Base-by-base conservation (phyloP, 2,797 vertebrate species). In the Perdix hodgsoniae region DNA sequence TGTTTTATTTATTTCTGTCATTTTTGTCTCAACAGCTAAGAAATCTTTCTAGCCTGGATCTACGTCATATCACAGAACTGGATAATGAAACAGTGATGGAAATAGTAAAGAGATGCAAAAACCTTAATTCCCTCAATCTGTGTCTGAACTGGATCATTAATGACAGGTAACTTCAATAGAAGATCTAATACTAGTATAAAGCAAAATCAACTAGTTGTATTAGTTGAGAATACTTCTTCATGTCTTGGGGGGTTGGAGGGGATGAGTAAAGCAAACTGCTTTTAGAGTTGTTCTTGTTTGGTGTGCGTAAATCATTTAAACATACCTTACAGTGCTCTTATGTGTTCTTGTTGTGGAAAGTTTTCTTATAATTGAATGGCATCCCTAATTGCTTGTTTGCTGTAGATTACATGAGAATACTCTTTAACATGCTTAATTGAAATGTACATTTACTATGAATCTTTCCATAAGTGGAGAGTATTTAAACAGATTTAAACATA, bases 101-200 rank as follows among this genome's bases (percentile, higher is more conserved):
- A 97, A 98, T 99, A 97, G 99, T 99, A 95, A 99, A 98, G 96
- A 99, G 98, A 96, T 99, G 99, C 97, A 98, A 97, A 96, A 99
- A 98, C 94, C 98, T 99, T 94, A 99, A 98, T 95, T 99, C 99
- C 60, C 98, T 99, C 95, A 99, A 99, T 98, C 99, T 99, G 59
- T 99, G 99, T 97, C 98, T 99, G 97, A 99, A 99, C 98, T 99
- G 99, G 98, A 99, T 99, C 98, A 99, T 99, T 97, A 99, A 99
- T 89, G 99, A 99, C 98, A 98, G 98, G 99, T 99, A 98, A 97
- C 45, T 73, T 95, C 10, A 47, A 75, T 77, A 37, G 35, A 60
- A 33, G 22, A 45, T 91, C 49, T 75, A 78, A 92, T 83, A 65
- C 24, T 6, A 70, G 11, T 85, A 47, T 93, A 79, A 93, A 91